Percentiles rank a stretch among this genome's conserved stretches.
phyloP scores from a whole-genome alignment of 1,140 invertebrate genomes.

The Diachasma alloeum region DNA sequence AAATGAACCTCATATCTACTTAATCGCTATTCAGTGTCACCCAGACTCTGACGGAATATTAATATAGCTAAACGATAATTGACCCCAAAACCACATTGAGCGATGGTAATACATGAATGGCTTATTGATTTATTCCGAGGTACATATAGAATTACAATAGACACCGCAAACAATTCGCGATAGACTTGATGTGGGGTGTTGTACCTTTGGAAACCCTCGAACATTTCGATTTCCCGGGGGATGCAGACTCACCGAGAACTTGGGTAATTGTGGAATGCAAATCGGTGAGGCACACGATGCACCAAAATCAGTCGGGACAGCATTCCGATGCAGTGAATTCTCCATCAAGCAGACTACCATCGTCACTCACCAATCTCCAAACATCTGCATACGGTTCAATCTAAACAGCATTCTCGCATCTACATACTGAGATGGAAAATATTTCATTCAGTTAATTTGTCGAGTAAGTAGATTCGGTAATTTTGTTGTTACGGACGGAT shows the following conservation, averaged over 20 bases:
- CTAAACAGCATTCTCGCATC: not conserved
- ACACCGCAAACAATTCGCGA: slow-evolving; percentile 18
- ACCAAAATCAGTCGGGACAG: slow-evolving; percentile 27
- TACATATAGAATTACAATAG: not conserved
- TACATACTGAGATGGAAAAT: not conserved
- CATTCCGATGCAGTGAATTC: not conserved
- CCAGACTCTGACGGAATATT: not conserved
- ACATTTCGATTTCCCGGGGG: slow-evolving; percentile 21
- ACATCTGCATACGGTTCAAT: slow-evolving; percentile 3
- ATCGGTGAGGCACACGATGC: slow-evolving; percentile 30
- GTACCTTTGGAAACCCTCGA: not conserved
- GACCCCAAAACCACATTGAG: not conserved
- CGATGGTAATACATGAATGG: not conserved
- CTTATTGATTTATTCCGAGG: not conserved
- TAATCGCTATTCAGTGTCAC: not conserved
- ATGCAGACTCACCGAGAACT: slow-evolving; percentile 20
- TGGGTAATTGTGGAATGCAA: slow-evolving; percentile 32
- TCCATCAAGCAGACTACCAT: not conserved
- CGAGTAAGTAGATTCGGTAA: not conserved
- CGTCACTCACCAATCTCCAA: not conserved
- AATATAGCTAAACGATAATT: not conserved
- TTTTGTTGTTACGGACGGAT: not conserved
- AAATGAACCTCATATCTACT: not conserved
- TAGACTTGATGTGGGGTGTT: not conserved
- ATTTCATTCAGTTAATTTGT: not conserved